A percentile compares a stretch with the other conserved stretches of the same genome.
Conservation (phyloP, 2,888 invertebrate species). For the Odontocerum albicorne region DNA sequence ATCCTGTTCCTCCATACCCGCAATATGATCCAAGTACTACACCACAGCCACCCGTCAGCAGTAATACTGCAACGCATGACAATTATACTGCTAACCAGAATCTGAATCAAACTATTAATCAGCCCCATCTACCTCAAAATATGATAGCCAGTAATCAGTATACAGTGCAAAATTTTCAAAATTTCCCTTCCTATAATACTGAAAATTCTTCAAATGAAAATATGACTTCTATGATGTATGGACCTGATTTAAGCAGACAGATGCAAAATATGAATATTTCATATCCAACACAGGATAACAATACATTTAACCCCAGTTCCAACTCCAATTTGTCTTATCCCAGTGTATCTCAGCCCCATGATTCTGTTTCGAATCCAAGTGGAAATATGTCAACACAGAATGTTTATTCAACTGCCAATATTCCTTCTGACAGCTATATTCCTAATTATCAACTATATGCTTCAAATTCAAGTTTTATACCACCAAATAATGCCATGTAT, state of each 20-base stretch:
- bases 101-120: slow-evolving; percentile 6
- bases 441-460: not conserved
- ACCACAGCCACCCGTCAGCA: not conserved
- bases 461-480: too few species aligned
- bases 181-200: slow-evolving; percentile 3
- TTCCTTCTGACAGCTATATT: too few species aligned
- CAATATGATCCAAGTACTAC: slow-evolving; percentile 11
- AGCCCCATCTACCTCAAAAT: slow-evolving; percentile 2
- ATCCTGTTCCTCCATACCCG: slow-evolving; percentile 2
- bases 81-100: not conserved
- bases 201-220: not conserved
- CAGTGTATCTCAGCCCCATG: not conserved
- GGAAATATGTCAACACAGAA: not conserved
- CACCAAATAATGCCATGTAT: not conserved
- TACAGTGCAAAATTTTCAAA: slow-evolving; percentile 5
- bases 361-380: not conserved
- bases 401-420: not conserved
- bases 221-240: too few species aligned
- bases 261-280: slow-evolving; percentile 33
- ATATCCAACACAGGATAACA: slow-evolving; percentile 10
- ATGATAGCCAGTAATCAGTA: slow-evolving; percentile 4
- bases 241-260: slow-evolving; percentile 5
- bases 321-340: not conserved
- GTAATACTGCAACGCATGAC: not conserved
- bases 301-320: not conserved